A percentile compares a stretch with the other conserved stretches of the same genome.
phyloP scores from a whole-genome alignment of 2,797 vertebrate genomes.

The Furcifer pardalis region DNA sequence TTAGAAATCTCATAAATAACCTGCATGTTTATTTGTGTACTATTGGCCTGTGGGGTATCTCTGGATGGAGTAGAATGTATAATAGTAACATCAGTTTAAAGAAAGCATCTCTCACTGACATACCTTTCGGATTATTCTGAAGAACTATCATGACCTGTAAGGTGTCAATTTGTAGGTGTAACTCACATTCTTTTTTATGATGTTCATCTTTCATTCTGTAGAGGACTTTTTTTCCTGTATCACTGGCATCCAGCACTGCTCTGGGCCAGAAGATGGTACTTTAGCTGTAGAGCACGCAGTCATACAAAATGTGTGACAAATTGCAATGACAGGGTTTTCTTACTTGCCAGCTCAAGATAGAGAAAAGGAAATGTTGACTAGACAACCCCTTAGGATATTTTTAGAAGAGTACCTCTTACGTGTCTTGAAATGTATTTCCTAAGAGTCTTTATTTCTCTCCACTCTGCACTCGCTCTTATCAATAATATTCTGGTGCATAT shows the following conservation, averaged over 20 bases:
- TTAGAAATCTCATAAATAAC: background rate
- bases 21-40: background rate
- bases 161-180: slow-evolving; percentile 22
- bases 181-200: background rate
- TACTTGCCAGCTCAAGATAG: slow-evolving; percentile 27
- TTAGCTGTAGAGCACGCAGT: slow-evolving; percentile 14
- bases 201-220: slow-evolving; percentile 22
- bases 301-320: slow-evolving; percentile 33
- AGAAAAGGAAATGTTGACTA: slow-evolving; percentile 37
- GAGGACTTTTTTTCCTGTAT: slow-evolving; percentile 10
- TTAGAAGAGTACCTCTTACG: slow-evolving; percentile 15
- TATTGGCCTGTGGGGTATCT: background rate
- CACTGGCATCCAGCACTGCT: slow-evolving; percentile 31
- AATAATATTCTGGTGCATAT: background rate
- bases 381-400: slow-evolving; percentile 25
- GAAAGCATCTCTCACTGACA: background rate
- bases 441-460: slow-evolving; percentile 6
- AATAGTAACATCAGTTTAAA: background rate
- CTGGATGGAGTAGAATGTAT: background rate
- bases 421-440: slow-evolving; percentile 3
- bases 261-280: slow-evolving; percentile 20
- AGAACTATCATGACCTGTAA: background rate
- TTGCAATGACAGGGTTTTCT: slow-evolving; percentile 41
- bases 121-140: background rate
- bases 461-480: background rate